Percentiles rank a stretch among this genome's conserved stretches.
Evolutionary conservation across 1,140 invertebrate species (phyloP).

Genomic region (Sycophila sp.): DNA sequence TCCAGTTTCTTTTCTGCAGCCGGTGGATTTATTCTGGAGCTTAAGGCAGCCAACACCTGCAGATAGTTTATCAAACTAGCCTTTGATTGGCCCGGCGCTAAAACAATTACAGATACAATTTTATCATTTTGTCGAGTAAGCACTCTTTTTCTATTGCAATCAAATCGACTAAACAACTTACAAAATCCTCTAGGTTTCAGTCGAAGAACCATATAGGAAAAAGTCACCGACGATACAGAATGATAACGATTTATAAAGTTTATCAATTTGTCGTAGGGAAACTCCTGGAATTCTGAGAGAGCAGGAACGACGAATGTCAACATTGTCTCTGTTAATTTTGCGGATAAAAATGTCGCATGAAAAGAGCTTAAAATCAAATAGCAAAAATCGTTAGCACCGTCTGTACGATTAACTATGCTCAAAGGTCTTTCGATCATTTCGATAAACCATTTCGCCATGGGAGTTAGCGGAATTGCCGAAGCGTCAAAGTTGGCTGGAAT

Average conservation of each 20-base stretch:
- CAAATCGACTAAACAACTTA: conserved; percentile 65
- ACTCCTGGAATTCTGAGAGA: conserved; percentile 60
- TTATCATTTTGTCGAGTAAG: background rate
- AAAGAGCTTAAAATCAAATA: conserved; percentile 52
- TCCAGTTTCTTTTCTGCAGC: background rate
- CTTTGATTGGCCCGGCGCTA: conserved; percentile 47
- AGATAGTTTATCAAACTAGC: conserved; percentile 56
- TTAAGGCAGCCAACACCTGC: conserved; percentile 60
- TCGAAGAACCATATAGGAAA: conserved; percentile 73
- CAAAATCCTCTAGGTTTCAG: conserved; percentile 74
- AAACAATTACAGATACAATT: conserved; percentile 2
- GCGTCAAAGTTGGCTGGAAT: conserved; percentile 78
- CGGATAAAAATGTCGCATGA: conserved; percentile 55
- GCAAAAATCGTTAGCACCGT: conserved; percentile 57
- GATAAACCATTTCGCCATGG: conserved; percentile 78
- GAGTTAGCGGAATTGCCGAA: conserved; percentile 76
- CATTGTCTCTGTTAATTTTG: conserved; percentile 61
- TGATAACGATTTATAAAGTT: conserved; percentile 61
- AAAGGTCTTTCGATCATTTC: conserved; percentile 82
- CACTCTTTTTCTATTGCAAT: too few species aligned
- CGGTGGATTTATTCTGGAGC: conserved; percentile 48
- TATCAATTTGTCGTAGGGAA: conserved; percentile 66
- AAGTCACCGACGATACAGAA: conserved; percentile 56
- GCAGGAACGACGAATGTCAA: conserved; percentile 65
- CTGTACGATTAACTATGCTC: conserved; percentile 57